phyloP scores from a whole-genome alignment of 2,797 vertebrate genomes.

The Schizothorax lantsangensis region DNA sequence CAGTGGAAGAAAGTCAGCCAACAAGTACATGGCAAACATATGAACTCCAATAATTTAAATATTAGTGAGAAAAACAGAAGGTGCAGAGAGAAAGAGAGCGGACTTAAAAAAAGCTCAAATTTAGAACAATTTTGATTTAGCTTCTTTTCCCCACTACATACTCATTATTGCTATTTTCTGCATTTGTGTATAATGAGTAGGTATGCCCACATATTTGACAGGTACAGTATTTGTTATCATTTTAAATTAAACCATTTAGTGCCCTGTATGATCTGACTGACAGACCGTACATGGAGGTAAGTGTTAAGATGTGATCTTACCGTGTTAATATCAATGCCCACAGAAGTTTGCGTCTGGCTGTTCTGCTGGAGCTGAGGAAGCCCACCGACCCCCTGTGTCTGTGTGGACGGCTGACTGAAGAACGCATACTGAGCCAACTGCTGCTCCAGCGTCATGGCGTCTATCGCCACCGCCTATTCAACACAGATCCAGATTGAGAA shows the following conservation, averaged over 20 bases:
- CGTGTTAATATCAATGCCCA: slow-evolving; percentile 88
- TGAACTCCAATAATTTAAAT: no score
- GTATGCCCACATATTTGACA: not conserved
- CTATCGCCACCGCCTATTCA: slow-evolving; percentile 84
- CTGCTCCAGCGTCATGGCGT: slow-evolving; percentile 91
- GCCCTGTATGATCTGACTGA: not conserved
- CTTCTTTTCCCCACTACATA: not conserved
- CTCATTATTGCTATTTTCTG: no score
- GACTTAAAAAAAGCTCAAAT: not conserved
- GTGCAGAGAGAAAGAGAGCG: not conserved
- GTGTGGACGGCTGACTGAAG: slow-evolving; percentile 85
- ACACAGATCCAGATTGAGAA: slow-evolving; percentile 70
- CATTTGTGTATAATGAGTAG: not conserved
- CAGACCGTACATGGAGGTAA: slow-evolving; percentile 2
- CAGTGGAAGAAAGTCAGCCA: no score
- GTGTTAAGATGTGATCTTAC: slow-evolving; percentile 74
- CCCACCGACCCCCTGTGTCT: slow-evolving; percentile 76
- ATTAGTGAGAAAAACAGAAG: not conserved
- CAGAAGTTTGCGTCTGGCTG: slow-evolving; percentile 81
- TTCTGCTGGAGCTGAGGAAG: slow-evolving; percentile 85
- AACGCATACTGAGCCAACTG: slow-evolving; percentile 93
- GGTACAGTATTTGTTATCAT: not conserved
- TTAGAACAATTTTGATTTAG: no score
- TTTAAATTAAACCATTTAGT: not conserved
- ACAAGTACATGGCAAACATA: no score